These are phyloP conservation scores for Euwallacea similis DNA, from an alignment of 1,140 invertebrate species.

Conservation along the genomic window DNA sequence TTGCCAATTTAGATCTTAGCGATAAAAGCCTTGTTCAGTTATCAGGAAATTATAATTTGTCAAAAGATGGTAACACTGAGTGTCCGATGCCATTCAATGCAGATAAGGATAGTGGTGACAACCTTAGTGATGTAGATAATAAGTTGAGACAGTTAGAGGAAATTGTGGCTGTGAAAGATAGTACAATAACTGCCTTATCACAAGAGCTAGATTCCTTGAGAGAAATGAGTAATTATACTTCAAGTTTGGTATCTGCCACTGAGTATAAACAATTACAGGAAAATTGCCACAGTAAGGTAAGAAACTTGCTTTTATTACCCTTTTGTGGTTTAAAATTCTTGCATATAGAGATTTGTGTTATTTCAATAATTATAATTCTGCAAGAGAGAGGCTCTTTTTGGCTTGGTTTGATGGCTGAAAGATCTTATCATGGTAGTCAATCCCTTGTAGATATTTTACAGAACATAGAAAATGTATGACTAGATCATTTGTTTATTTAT, in stretches of 20 bases:
- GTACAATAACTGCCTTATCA: constrained; percentile 53
- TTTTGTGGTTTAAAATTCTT: not conserved
- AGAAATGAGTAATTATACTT: constrained; percentile 44
- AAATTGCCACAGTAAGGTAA: constrained; percentile 53
- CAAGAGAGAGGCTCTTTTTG: too few relatives aligned
- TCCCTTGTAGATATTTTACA: too few relatives aligned
- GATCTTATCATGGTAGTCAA: too few relatives aligned
- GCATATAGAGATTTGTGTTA: not conserved
- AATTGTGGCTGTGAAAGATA: constrained; percentile 54
- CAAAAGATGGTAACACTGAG: constrained; percentile 9
- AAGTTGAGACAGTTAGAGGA: constrained; percentile 54
- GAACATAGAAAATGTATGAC: too few relatives aligned
- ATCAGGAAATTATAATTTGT: constrained; percentile 24
- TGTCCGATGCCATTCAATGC: constrained; percentile 31
- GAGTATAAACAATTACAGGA: constrained; percentile 58
- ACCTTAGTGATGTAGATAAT: constrained; percentile 47
- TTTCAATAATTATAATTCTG: not conserved
- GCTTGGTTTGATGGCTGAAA: too few relatives aligned
- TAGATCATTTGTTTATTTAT: too few relatives aligned
- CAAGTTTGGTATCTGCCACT: constrained; percentile 55
- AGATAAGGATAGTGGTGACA: constrained; percentile 38
- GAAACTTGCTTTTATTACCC: not conserved
- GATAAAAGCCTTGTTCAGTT: constrained; percentile 48
- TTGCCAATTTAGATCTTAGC: constrained; percentile 48
- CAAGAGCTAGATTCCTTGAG: constrained; percentile 54